Base-by-base conservation (phyloP, 2,113 vertebrate species). In the Pagrus major region DNA sequence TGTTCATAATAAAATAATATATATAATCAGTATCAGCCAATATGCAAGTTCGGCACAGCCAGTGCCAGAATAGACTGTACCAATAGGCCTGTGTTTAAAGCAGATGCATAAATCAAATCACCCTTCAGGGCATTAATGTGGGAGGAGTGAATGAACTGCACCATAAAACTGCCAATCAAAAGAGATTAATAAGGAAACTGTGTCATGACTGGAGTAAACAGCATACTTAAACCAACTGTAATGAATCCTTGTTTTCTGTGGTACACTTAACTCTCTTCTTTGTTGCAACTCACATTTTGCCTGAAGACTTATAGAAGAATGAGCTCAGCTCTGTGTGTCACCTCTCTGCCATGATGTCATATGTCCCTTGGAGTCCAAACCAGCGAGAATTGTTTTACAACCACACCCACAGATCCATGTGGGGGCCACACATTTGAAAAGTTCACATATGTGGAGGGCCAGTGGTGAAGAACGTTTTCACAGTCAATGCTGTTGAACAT, bases 401-500 rank as follows among this genome's bases (percentile, higher is more conserved):
- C 81, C 88, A 82, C 89, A 89, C 86, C 75, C 75, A 88, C 81
- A 14, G 29, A 66, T 65, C 60, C 59, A 41, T 69, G 59, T 29
- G 59, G 71, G 79, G 56, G 27, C 18, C 52, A n/a, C 29, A 14
- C 47, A 59, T 35, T 37, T 37, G 9, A 37, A 68, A 52, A 18
- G 11, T 27, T 31, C 16, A n/a, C 14, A 29, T 20, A 2, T 31
- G 35, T 9, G 21, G 14, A 66, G 46, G 9, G 42, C 21, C 20
- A 61, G 25, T 1, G 20, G 47, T 71, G 4, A 29, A 63, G 51
- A 29, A 14, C 0, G 23, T 56, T 23, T 67, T 54, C 18, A 51
- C 4, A 23, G n/a, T 46, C 10, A 33, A 11, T 14, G 47, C 51
- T 66, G 37, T 81, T 77, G 61, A 76, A 61, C 27, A 60, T 77